Base-by-base conservation (phyloP, 1,140 invertebrate species). In the Drosophila ironensis region DNA sequence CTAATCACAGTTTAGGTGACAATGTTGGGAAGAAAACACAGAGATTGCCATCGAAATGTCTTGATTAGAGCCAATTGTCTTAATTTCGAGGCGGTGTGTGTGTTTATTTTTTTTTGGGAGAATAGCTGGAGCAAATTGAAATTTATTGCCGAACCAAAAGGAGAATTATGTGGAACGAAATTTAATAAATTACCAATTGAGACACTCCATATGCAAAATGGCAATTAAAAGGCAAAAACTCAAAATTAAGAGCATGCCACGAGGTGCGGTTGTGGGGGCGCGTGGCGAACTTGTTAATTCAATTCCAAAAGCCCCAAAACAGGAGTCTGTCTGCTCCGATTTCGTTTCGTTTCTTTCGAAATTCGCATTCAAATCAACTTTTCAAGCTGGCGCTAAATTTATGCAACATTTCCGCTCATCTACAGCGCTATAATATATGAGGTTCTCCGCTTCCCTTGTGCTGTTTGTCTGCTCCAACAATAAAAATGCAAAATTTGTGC, bases 401-500 rank as follows among this genome's bases (percentile, higher is more conserved):
- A 71, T 72, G 67, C 68, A 53, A 41, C 38, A 64, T 60, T 66
- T 60, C 46, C 12, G 42, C 12, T 22, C 42, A 30, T 54, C 44
- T 12, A n/a, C n/a, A n/a, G n/a, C n/a, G n/a, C n/a, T n/a, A n/a
- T n/a, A n/a, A n/a, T n/a, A 35, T 30, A 40, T 70, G 20, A 48
- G 52, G 38, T 46, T 71, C 40, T 27, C 24, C 28, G 12, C 28
- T 20, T 38, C 53, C 22, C 33, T 33, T 33, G 47, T 53, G 14
- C 38, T 24, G 30, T 33, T n/a, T 12, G 30, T 42, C 17, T 24
- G 41, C 7, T 45, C 41, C 56, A 51, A 37, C 47, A 53, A 46
- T 30, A 61, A 70, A 72, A 64, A 72, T 72, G 68, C 69, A 40
- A 72, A 72, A 42, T 38, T 44, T 72, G 69, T 72, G 44, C 69